These are phyloP conservation scores for Synergus japonicus DNA, from an alignment of 2,888 invertebrate species.

Conservation along the genomic window DNA sequence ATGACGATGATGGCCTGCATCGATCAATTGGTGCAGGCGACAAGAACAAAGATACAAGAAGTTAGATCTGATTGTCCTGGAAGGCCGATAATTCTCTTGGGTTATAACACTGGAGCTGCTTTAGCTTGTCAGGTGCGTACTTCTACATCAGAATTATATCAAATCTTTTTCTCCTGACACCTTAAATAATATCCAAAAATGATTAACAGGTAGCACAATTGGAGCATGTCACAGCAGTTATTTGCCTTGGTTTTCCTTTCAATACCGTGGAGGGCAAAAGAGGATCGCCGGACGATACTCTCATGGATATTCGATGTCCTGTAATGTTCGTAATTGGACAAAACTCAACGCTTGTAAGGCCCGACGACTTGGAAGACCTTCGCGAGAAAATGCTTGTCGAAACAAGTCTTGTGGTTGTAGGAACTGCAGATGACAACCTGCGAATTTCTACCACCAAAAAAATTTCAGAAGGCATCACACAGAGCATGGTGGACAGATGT, in stretches of 20 bases:
- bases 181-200: slow-evolving; percentile 36
- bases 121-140: slow-evolving; percentile 83
- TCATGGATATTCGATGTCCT: slow-evolving; percentile 86
- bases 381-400: slow-evolving; percentile 88
- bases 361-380: slow-evolving; percentile 88
- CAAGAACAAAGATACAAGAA: slow-evolving; percentile 86
- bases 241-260: slow-evolving; percentile 89
- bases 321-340: slow-evolving; percentile 89
- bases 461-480: slow-evolving; percentile 86
- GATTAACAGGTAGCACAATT: slow-evolving; percentile 82
- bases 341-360: slow-evolving; percentile 82
- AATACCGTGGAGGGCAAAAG: slow-evolving; percentile 85
- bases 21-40: slow-evolving; percentile 83
- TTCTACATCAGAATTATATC: not conserved
- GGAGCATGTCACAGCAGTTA: slow-evolving; percentile 85
- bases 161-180: not conserved
- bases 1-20: slow-evolving; percentile 80
- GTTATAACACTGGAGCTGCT: slow-evolving; percentile 87
- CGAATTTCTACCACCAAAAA: slow-evolving; percentile 85
- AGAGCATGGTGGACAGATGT: slow-evolving; percentile 88
- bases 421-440: slow-evolving; percentile 87
- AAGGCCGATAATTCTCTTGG: slow-evolving; percentile 86
- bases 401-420: slow-evolving; percentile 87
- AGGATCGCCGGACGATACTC: slow-evolving; percentile 87
- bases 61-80: slow-evolving; percentile 83